These are phyloP conservation scores for Microhierax caerulescens DNA, from an alignment of 2,797 vertebrate species.

Conservation along the genomic window DNA sequence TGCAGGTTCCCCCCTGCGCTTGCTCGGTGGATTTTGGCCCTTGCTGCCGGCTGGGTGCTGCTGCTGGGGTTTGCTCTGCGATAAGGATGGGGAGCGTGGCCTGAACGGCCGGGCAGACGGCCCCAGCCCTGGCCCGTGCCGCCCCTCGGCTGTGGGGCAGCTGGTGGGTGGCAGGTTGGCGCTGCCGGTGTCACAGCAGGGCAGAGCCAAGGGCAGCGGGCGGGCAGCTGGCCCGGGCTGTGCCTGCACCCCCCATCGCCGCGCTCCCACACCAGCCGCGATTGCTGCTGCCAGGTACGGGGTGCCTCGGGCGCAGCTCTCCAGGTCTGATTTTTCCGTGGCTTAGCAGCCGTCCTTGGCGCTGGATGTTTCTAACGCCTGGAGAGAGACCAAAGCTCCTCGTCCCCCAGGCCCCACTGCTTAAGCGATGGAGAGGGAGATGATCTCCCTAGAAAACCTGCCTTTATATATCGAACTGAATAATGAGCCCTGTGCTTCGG, in stretches of 20 bases:
- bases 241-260: neutral
- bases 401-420: neutral
- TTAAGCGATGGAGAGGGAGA: neutral
- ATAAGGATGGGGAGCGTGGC: accelerated
- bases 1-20: neutral
- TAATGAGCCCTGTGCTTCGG: neutral
- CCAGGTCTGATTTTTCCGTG: neutral
- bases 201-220: neutral
- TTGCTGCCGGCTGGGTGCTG: neutral
- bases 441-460: neutral
- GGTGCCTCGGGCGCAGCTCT: neutral
- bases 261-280: accelerated
- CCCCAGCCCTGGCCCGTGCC: neutral
- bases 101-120: neutral
- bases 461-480: neutral
- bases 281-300: neutral
- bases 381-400: neutral
- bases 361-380: accelerated
- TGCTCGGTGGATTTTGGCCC: neutral
- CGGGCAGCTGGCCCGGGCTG: neutral
- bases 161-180: neutral
- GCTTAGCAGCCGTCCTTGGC: neutral
- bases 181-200: accelerated
- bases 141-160: neutral
- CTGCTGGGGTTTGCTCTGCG: neutral